These are phyloP conservation scores for Stigmatopora nigra DNA, from an alignment of 2,113 vertebrate species.

Conservation along the genomic window DNA sequence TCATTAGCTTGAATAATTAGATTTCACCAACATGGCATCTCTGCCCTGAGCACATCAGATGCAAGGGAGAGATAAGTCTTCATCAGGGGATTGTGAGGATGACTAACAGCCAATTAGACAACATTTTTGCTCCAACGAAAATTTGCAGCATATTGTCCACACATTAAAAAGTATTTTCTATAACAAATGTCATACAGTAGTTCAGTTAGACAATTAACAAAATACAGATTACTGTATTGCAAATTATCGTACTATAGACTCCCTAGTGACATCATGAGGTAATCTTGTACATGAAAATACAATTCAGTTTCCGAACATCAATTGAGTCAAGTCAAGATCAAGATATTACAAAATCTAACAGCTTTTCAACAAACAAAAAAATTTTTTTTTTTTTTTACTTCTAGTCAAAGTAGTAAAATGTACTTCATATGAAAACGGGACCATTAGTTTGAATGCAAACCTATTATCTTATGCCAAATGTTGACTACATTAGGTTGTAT, in stretches of 20 bases:
- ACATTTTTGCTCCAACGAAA: background rate
- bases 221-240: background rate
- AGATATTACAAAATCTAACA: background rate
- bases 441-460: background rate
- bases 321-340: background rate
- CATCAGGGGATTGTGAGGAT: constrained; percentile 8
- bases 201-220: background rate
- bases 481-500: background rate
- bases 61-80: constrained; percentile 30
- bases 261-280: background rate
- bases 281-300: background rate
- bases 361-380: background rate
- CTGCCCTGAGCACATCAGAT: constrained; percentile 45
- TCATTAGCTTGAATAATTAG: constrained; percentile 60
- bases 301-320: background rate
- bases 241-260: background rate
- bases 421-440: background rate
- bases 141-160: background rate
- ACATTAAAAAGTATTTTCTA: background rate
- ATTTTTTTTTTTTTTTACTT: no score
- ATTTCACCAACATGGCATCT: constrained; percentile 35
- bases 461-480: background rate
- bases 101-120: constrained; percentile 6
- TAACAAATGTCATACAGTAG: background rate
- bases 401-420: no score